Evolutionary conservation across 2,797 vertebrate species (phyloP).

Genomic region (Malurus splendens): DNA sequence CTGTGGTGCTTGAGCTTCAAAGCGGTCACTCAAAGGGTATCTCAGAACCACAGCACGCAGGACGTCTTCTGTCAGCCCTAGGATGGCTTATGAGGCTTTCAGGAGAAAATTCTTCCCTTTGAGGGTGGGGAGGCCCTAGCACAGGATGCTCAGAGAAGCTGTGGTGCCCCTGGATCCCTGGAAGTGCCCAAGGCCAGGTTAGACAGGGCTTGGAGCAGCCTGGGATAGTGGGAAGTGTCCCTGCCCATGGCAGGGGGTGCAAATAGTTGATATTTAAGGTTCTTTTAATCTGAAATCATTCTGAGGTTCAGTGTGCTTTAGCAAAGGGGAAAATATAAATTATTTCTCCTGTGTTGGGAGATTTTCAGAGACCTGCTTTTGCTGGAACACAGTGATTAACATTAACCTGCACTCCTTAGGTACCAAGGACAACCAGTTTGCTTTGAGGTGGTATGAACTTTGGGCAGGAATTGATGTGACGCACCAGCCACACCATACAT

Average conservation of each 20-base stretch:
- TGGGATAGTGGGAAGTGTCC: not conserved
- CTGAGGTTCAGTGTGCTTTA: not conserved
- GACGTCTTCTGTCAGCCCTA: not conserved
- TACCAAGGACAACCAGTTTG: not conserved
- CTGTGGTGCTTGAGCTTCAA: not conserved
- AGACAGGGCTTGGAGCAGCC: rapidly evolving
- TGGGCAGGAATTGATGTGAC: not conserved
- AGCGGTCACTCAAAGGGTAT: not conserved
- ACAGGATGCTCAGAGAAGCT: not conserved
- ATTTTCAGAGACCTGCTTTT: not conserved
- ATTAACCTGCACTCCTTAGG: not conserved
- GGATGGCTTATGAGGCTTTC: not conserved
- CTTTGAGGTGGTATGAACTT: not conserved
- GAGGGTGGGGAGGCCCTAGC: not conserved
- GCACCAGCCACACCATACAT: not conserved
- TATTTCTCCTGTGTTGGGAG: not conserved
- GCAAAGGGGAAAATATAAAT: not conserved
- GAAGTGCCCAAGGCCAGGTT: not conserved
- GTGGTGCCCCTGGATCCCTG: not conserved
- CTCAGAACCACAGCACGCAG: rapidly evolving
- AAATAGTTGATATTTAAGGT: not conserved
- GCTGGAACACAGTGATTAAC: not conserved
- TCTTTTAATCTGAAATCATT: not conserved
- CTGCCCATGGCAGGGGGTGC: too few relatives aligned
- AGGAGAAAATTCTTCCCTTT: not conserved